Evolutionary conservation across 2,113 vertebrate genomes (phyloP), one percentile per base, ranked within the genome.

Genomic region (Cyrtonyx montezumae): DNA sequence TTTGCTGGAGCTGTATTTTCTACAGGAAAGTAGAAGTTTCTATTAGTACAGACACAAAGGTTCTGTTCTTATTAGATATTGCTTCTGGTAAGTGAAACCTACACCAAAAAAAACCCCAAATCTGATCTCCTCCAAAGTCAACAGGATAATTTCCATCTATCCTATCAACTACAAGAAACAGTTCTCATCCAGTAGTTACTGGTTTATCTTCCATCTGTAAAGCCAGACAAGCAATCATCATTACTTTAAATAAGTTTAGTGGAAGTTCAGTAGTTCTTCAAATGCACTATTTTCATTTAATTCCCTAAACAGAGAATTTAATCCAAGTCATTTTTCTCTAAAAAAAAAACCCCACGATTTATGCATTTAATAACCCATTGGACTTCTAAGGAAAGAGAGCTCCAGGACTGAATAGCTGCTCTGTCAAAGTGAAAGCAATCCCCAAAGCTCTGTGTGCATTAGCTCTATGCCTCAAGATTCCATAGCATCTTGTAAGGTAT

Each of bases 291-390:
- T 92, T 94, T 61, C 40, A 87, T 73, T 87, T 83, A 28, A 92
- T 87, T 93, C 21, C 56, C 63, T 58, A 66, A 5, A 87, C n/a
- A 92, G 37, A 77, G 4, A 91, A 88, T 82, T 88, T 76, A 71
- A 91, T 94, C 34, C 37, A 34, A 79, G 68, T 37, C 8, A 55
- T 69, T 66, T 22, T 77, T 66, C 25, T 70, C 40, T n/a, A n/a
- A 63, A 76, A 89, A 53, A 53, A 53, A 48, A 37, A 40, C 49
- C 70, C 25, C 59, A 73, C 7, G 4, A 87, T 93, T 96, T 91
- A 85, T 77, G 37, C n/a, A 79, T 82, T 94, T 91, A 69, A 91
- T 84, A 91, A 81, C 65, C 43, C 87, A 55, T 63, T 77, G 63
- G 48, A 68, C 69, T 87, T 77, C 23, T 48, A 68, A 80, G 25